Conservation (phyloP, 1,140 invertebrate species). For the Formica exsecta region DNA sequence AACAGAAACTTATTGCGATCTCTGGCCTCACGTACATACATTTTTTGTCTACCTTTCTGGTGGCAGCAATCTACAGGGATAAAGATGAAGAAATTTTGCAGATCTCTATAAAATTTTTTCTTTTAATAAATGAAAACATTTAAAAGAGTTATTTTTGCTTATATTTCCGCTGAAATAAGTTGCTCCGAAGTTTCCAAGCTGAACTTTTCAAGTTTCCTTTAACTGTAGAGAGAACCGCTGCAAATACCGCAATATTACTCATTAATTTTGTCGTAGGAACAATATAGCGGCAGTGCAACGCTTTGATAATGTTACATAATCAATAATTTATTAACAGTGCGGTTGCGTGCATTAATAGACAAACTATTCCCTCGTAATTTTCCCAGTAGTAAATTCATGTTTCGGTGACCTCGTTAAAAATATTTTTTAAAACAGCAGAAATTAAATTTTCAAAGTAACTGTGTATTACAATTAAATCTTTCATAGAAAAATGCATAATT, state of each 20-base stretch:
- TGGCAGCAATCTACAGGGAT: neutral
- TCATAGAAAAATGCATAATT: conserved; percentile 14
- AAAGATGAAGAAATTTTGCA: neutral
- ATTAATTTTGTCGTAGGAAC: conserved; percentile 19
- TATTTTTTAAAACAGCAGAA: conserved; percentile 19
- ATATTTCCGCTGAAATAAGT: neutral
- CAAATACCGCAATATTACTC: conserved; percentile 11
- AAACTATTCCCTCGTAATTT: conserved; percentile 25
- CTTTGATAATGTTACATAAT: conserved; percentile 45
- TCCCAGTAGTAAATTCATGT: conserved; percentile 10
- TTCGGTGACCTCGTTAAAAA: conserved; percentile 14
- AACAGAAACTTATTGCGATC: conserved; percentile 34
- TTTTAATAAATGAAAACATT: neutral
- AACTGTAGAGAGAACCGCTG: neutral
- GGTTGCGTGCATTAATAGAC: conserved; percentile 34
- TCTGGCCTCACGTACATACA: neutral
- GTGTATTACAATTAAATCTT: conserved; percentile 26
- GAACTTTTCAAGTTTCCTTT: neutral
- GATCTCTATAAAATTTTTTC: neutral
- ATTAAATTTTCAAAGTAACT: conserved; percentile 21
- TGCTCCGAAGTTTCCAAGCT: neutral
- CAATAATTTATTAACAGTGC: conserved; percentile 57
- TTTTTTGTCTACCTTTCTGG: neutral
- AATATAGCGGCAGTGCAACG: neutral
- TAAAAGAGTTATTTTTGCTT: conserved; percentile 1